Base-by-base conservation (phyloP, 2,113 vertebrate genomes). In the Cranoglanis bouderius region DNA sequence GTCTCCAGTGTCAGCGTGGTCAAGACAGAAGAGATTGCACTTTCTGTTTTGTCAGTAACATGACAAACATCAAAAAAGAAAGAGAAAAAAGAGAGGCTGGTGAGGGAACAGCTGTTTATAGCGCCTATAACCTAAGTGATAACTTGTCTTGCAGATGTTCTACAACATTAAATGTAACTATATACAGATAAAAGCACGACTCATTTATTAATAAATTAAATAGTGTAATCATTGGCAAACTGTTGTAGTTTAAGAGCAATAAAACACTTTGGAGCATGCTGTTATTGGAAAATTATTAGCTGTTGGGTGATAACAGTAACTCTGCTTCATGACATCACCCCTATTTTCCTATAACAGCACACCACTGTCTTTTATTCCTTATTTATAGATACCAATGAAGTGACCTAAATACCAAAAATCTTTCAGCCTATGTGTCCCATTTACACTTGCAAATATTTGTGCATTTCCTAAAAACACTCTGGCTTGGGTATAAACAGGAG, bases 401-500 rank as follows among this genome's bases (percentile, higher is more conserved):
- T 63, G 9, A 63, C 13, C 29, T 13, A 65, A 14, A 65, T 65
- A 32, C 26, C 9, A 67, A 32, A 67, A 32, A 74, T 40, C 38
- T 74, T 74, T 24, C 10, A 40, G 19, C 10, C 10, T 46, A 13
- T 13, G 5, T 77, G 3, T 77, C 38, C 10, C 4, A 46, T 77
- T 46, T 6, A 29, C 12, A 77, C 43, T 46, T 29, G 40, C 40
- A 75, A 40, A 75, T 24, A 24, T 75, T 6, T 19, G 6, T 72
- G 32, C 32, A 26, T 40, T 19, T 72, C 67, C 21, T 43, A 24
- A 29, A 77, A 77, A 77, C 12, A 16, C 46, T 38, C 13, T 19
- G 70, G 26, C 90, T 59, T 2, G 35, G 51, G 24, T 46, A 40
- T 78, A 53, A 57, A 70, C 84, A 61, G 59, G 55, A 87, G 40